Conservation (phyloP, 2,797 vertebrate genomes). For the Oryzias dopingdopingensis region DNA sequence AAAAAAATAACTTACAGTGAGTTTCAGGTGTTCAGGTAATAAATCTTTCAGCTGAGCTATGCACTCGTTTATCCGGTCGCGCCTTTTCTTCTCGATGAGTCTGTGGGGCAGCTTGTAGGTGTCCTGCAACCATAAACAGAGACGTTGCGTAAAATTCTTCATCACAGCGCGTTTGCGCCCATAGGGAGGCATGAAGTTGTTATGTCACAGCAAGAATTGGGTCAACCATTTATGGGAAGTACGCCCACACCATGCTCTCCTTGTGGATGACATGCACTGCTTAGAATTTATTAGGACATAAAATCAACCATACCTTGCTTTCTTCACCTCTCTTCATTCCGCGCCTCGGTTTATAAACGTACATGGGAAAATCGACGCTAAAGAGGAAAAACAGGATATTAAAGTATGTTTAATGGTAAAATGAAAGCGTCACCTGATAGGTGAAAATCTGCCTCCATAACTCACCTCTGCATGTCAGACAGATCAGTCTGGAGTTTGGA, state of each 20-base stretch:
- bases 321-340: slow-evolving; percentile 93
- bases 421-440: not conserved
- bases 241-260: slow-evolving; percentile 10
- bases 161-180: slow-evolving; percentile 25
- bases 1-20: slow-evolving; percentile 83
- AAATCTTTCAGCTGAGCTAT: slow-evolving; percentile 97
- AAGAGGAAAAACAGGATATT: slow-evolving; percentile 27
- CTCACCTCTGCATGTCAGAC: slow-evolving; percentile 88
- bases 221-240: slow-evolving; percentile 58
- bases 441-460: slow-evolving; percentile 7
- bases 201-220: slow-evolving; percentile 65
- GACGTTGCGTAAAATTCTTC: slow-evolving; percentile 15
- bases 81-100: slow-evolving; percentile 96
- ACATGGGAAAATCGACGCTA: slow-evolving; percentile 96
- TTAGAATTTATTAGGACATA: not conserved
- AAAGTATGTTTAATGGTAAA: not conserved
- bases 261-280: slow-evolving; percentile 15
- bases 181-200: slow-evolving; percentile 49
- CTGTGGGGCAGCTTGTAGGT: slow-evolving; percentile 97
- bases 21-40: slow-evolving; percentile 97
- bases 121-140: slow-evolving; percentile 77
- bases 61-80: slow-evolving; percentile 98
- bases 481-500: slow-evolving; percentile 84
- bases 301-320: slow-evolving; percentile 82
- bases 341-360: slow-evolving; percentile 91